phyloP scores from a whole-genome alignment of 2,888 invertebrate genomes.

The Ichneumoninae sp. region DNA sequence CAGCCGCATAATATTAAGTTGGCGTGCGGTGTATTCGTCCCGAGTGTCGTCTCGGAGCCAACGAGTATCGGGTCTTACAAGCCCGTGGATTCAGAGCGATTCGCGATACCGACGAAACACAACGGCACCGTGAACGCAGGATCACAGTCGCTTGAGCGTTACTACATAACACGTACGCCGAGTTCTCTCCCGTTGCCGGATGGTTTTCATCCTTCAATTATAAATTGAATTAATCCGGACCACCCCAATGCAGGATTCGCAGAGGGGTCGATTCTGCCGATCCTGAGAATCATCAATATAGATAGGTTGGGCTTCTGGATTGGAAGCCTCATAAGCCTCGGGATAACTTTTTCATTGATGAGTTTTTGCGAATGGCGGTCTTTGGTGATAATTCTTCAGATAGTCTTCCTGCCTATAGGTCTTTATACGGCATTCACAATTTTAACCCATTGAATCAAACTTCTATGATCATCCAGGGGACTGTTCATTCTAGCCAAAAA shows the following conservation, averaged over 20 bases:
- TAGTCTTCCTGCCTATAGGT: too few relatives aligned
- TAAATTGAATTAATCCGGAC: conserved; percentile 80
- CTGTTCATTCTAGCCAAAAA: not conserved
- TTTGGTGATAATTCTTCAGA: not conserved
- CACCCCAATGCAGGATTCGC: conserved; percentile 36
- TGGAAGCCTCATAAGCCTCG: not conserved
- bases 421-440: not conserved
- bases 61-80: too few relatives aligned
- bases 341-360: not conserved
- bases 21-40: too few relatives aligned
- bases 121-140: conserved; percentile 77
- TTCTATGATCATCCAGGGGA: not conserved
- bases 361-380: not conserved
- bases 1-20: too few relatives aligned
- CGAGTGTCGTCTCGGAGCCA: too few relatives aligned
- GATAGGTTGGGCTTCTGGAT: not conserved
- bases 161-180: not conserved
- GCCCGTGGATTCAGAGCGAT: too few relatives aligned
- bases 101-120: too few relatives aligned
- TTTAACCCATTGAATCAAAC: not conserved
- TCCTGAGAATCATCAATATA: conserved; percentile 6
- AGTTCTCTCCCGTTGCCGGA: conserved; percentile 64
- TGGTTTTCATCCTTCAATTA: conserved; percentile 81
- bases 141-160: conserved; percentile 52
- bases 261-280: not conserved